Base-by-base conservation (phyloP, 1,140 invertebrate species). In the Zelostemma sp. region DNA sequence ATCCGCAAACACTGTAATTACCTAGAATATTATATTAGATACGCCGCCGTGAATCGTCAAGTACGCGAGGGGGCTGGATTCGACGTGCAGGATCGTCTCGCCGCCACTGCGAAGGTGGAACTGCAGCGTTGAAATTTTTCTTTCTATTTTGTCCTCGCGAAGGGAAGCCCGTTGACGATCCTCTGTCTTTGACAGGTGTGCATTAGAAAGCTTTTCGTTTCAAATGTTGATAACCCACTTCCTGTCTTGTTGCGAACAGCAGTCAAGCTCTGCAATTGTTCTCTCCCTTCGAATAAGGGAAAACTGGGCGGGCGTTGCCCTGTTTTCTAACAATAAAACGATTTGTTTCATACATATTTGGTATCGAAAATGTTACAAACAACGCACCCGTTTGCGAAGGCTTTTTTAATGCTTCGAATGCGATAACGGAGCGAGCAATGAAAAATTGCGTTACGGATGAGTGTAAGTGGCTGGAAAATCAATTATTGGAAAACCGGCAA, bases 1-100 rank as follows among this genome's bases (percentile, higher is more conserved):
- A 85, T 85, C 80, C 79, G 81, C 82, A 84, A 85, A 85, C 81
- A 83, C 79, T 82, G 79, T 85, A 85, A 85, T 85, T 85, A 83
- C 80, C 79, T 83, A 76, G 80, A 83, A 84, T 84, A 85, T 85
- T 85, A 81, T 81, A 85, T 85, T 83, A 83, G 80, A 71, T 80
- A 80, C 75, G 77, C 72, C 72, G 77, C 71, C 70, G 71, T 74
- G 76, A 69, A 77, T 78, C 70, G 68, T 21, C 50, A 57, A 66
- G 62, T 60, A 63, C 51, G 28, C 5, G 50, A 68, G 53, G 67
- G 66, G 59, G 40, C 60, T 65, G 55, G 50, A 55, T 60, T 62
- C 54, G 72, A 68, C 58, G 46, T 65, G 43, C 53, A 59, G 50
- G 8, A 25, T 25, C 21, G 8, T 25, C 25, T 8, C 25, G 25